Conservation (phyloP, 1,140 invertebrate genomes). For the Brachionus sp. region DNA sequence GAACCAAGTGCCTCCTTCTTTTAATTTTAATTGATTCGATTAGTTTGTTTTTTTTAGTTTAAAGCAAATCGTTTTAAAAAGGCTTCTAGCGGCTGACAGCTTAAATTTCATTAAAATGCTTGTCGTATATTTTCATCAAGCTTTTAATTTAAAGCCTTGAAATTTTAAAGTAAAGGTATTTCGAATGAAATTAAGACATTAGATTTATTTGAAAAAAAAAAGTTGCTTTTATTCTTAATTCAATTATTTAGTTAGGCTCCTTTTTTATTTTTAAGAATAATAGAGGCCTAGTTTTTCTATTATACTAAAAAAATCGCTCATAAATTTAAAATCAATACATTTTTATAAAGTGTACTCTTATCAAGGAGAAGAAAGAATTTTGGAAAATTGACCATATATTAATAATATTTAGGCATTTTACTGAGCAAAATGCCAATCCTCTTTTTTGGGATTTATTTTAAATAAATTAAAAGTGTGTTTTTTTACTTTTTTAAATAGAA, state of each 20-base stretch:
- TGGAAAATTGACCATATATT: not conserved
- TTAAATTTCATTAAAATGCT: not conserved
- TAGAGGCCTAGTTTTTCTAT: not conserved
- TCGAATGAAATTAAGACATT: not conserved
- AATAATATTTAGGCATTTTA: too few species aligned
- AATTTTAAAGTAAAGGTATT: not conserved
- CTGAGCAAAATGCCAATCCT: not conserved
- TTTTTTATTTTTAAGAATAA: not conserved
- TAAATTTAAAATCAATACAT: not conserved
- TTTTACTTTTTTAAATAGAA: not conserved
- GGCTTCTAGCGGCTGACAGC: not conserved
- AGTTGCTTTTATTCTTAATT: not conserved
- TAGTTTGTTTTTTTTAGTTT: not conserved
- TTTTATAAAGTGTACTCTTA: not conserved
- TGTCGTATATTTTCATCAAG: not conserved
- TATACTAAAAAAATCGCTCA: not conserved
- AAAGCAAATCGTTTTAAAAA: not conserved
- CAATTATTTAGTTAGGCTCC: not conserved
- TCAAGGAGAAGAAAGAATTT: not conserved
- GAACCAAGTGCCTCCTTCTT: not conserved
- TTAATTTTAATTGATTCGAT: not conserved
- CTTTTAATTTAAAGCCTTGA: not conserved
- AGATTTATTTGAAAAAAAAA: not conserved
- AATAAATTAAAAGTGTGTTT: not conserved
- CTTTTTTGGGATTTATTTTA: not conserved